Percentiles rank a stretch among this genome's conserved stretches.
phyloP scores from a whole-genome alignment of 2,888 invertebrate genomes.

The Hipparchia semele region DNA sequence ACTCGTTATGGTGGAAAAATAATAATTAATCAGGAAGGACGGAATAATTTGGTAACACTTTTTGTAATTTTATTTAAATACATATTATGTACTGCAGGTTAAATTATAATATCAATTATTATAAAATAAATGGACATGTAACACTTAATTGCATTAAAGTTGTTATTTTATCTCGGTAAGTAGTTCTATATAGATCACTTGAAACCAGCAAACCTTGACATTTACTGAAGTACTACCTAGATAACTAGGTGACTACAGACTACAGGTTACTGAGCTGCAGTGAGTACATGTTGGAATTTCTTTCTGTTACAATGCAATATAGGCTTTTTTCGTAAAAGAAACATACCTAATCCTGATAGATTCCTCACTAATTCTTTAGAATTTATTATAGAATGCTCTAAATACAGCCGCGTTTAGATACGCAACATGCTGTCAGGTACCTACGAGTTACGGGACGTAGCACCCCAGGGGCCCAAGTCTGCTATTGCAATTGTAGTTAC shows the following conservation, averaged over 20 bases:
- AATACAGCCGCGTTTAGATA: too few relatives aligned
- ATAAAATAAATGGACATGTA: neutral
- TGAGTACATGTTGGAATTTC: neutral
- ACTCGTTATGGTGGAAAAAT: too few relatives aligned
- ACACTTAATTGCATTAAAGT: conserved; percentile 10
- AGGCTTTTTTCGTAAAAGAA: too few relatives aligned
- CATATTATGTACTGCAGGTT: neutral
- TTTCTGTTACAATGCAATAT: neutral
- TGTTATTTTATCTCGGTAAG: conserved; percentile 25
- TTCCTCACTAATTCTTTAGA: too few relatives aligned
- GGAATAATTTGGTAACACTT: too few relatives aligned
- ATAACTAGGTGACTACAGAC: neutral
- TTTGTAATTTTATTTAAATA: neutral
- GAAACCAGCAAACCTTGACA: conserved; percentile 50
- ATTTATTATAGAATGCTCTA: too few relatives aligned
- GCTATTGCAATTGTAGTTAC: too few relatives aligned
- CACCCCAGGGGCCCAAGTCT: too few relatives aligned
- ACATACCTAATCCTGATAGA: too few relatives aligned
- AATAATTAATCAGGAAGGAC: too few relatives aligned
- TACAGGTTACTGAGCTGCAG: neutral
- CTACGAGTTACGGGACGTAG: too few relatives aligned
- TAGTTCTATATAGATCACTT: conserved; percentile 47
- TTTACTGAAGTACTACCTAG: conserved; percentile 39
- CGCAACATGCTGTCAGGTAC: too few relatives aligned
- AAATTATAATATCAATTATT: neutral